Evolutionary conservation across 2,888 invertebrate genomes (phyloP), one percentile per base, ranked within the genome.

Genomic region (Aradus depressus): DNA sequence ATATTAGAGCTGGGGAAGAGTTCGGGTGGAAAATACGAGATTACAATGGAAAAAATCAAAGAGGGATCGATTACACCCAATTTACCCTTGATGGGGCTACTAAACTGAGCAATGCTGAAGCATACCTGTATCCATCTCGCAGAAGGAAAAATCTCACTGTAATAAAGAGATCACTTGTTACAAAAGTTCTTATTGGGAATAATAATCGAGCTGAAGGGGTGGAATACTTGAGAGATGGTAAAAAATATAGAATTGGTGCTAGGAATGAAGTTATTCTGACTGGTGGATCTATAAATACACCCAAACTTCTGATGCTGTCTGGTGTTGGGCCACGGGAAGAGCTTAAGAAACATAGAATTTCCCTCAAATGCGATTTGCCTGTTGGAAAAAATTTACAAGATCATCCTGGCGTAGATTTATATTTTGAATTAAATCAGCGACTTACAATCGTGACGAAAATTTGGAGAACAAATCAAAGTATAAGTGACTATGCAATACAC

Each of bases 1-100:
- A 67, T 57, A 61, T 67, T 2, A 63, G 72, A 51, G 44, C 44
- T 32, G 44, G 32, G 2, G 18, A 44, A n/a, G 52, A 52, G 23
- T 23, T 52, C 12, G 52, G 52, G 3, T 25, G 25, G 12, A n/a
- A 6, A 26, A 23, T 44, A 3, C 28, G 6, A 3, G 50, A 50
- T 22, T 18, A 14, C 19, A 50, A 43, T 32, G 50, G 50, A 22
- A 32, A 28, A 26, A 23, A 25, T 34, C 50, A 50, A 25, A 23
- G 19, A n/a, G 35, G 44, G 3, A 35, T 35, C n/a, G 3, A 12
- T 10, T 23, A 14, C 14, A 34, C 35, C 14, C 50, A 32, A 5
- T 25, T 34, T 6, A 44, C 44, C 23, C n/a, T 50, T 14, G 23
- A 37, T 10, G 50, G 44, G 12, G 43, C 43, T 12, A 34, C 21